Base-by-base conservation (phyloP, 2,888 invertebrate species). In the Acholoe squamosa region DNA sequence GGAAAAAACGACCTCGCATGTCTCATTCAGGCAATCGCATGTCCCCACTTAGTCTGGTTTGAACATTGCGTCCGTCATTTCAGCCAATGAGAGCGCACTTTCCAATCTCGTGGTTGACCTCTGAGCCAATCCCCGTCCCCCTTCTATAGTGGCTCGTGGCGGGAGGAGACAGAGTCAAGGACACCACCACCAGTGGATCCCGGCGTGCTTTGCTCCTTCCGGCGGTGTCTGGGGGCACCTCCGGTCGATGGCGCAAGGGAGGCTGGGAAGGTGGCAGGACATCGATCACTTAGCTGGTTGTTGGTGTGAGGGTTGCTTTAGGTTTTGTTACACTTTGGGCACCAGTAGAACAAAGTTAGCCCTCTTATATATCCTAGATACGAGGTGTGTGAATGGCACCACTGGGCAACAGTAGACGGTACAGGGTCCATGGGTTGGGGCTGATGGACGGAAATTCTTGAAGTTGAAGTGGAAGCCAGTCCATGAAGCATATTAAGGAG, bases 181-280 rank as follows among this genome's bases (percentile, higher is more conserved):
- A 61, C 61, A 14, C 43, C 61, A 61, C 61, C 14, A 19, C 61
- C 61, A 3, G 43, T 43, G 43, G 43, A n/a, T n/a, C 71, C 14
- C 71, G 31, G 28, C 28, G 28, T 71, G 0, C 71, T 28, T 28
- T 28, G 71, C 71, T 22, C n/a, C 31, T 28, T 71, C 71, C 71
- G 71, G 28, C 25, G 71, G 71, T 25, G 71, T 71, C 71, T 71
- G 28, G 25, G n/a, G n/a, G 28, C 31, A 71, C 28, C 28, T 71
- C 71, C 71, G 71, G 71, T 71, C 28, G 31, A 28, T 28, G 28
- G 71, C 71, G 71, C 71, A 71, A 71, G 25, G 71, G 71, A 71
- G n/a, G 71, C 71, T 28, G 71, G 71, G 71, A 71, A 71, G 71
- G 71, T 71, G 71, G 71, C 31, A n/a, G 61, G 61, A 25, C 71